These are phyloP conservation scores for Heliopora coerulea DNA, from an alignment of 92 coral and sea anemone genomes.

Conservation along the genomic window DNA sequence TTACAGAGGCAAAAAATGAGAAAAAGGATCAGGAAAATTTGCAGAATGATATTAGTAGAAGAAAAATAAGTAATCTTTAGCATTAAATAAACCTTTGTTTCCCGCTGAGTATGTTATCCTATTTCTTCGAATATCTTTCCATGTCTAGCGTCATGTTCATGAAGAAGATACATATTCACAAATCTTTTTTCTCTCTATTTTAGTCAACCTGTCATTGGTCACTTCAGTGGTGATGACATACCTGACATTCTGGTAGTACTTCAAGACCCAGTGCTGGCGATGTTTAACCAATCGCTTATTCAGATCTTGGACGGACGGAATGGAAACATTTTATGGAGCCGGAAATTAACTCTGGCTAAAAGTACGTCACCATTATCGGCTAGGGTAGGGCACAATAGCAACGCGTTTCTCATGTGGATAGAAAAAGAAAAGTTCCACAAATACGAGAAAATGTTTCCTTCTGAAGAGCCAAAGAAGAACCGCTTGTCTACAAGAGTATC, in stretches of 20 bases:
- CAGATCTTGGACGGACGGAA: conserved; percentile 35
- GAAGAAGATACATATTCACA: too few relatives aligned
- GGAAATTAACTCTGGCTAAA: conserved; percentile 19
- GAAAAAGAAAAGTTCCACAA: conserved; percentile 8
- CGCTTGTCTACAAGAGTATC: neutral
- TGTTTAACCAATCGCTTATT: conserved; percentile 24
- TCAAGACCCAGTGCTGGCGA: conserved; percentile 10
- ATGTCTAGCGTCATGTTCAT: too few relatives aligned
- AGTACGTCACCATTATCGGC: conserved; percentile 24
- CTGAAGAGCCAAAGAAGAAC: neutral
- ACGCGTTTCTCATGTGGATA: conserved; percentile 29
- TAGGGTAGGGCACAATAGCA: conserved; percentile 19
- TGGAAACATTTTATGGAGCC: conserved; percentile 33
- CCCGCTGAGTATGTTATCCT: too few relatives aligned
- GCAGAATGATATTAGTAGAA: too few relatives aligned
- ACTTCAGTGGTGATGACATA: conserved; percentile 32
- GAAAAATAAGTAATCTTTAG: too few relatives aligned
- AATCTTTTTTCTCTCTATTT: neutral
- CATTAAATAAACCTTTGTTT: too few relatives aligned
- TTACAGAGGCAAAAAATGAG: too few relatives aligned
- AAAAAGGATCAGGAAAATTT: too few relatives aligned
- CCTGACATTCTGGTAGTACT: conserved; percentile 34
- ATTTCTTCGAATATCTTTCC: too few relatives aligned
- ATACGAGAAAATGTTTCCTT: conserved; percentile 10
- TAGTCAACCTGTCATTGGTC: conserved; percentile 38